Percentiles rank a stretch among this genome's conserved stretches.
phyloP scores from a whole-genome alignment of 2,113 vertebrate species.

The Raphicerus campestris region DNA sequence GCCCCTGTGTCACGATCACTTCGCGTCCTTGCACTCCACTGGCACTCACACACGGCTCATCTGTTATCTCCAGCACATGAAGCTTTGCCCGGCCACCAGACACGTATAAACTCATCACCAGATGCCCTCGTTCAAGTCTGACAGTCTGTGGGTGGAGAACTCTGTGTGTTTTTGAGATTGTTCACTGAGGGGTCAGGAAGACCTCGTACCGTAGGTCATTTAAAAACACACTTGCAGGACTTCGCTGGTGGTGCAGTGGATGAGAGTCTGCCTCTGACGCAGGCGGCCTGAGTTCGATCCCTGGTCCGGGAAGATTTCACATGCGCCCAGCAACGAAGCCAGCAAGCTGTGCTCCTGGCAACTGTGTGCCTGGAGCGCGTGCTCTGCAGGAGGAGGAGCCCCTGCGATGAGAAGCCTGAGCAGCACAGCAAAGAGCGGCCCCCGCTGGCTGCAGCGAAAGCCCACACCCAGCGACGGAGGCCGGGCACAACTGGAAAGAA shows the following conservation, averaged over 20 bases:
- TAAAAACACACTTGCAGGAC: neutral
- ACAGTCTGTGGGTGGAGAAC: no score
- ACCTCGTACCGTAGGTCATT: neutral
- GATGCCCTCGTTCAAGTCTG: neutral
- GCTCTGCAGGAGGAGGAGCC: neutral
- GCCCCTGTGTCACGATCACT: fast-evolving
- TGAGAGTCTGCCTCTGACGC: neutral
- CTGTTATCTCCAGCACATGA: neutral
- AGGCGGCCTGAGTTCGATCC: neutral
- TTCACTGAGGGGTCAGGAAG: neutral
- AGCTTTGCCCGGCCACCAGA: no score
- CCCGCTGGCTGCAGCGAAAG: fast-evolving
- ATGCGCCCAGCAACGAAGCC: neutral
- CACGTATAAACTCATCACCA: neutral
- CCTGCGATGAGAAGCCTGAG: neutral
- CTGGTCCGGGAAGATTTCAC: neutral
- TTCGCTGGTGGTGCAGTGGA: neutral
- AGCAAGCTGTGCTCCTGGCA: neutral
- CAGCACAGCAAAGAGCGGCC: neutral
- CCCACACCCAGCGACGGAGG: neutral
- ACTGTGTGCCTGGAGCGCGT: neutral
- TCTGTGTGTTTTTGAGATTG: neutral
- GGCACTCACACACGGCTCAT: fast-evolving
- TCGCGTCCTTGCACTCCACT: neutral
- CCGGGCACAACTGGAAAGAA: fast-evolving